A percentile compares a stretch with the other conserved stretches of the same genome.
Conservation (phyloP, 1,140 invertebrate genomes). For the Scaptodrosophila lebanonensis region DNA sequence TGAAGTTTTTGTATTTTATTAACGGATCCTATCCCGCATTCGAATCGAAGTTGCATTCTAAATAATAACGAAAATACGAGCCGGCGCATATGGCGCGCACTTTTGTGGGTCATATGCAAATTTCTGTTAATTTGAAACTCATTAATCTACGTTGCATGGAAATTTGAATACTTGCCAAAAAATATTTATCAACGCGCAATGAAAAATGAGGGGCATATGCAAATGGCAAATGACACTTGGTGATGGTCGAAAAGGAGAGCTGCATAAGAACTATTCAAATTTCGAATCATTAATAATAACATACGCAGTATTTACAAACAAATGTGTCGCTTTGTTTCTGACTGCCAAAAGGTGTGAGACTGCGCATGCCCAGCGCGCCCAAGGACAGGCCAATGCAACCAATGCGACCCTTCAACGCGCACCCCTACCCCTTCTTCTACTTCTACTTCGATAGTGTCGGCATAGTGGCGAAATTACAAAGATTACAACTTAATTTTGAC, state of each 20-base stretch:
- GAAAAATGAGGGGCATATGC: constrained; percentile 31
- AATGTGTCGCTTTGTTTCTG: constrained; percentile 66
- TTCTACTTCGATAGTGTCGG: constrained; percentile 26
- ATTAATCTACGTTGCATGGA: constrained; percentile 53
- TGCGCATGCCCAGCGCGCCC: neutral
- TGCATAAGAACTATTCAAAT: constrained; percentile 35
- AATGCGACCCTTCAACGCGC: constrained; percentile 32
- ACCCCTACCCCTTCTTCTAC: neutral
- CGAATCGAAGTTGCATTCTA: too few species aligned
- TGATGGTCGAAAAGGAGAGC: too few species aligned
- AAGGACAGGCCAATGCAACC: too few species aligned
- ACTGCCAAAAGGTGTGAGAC: constrained; percentile 18
- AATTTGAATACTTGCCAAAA: constrained; percentile 48
- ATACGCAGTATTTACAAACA: constrained; percentile 77
- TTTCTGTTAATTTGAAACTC: constrained; percentile 20
- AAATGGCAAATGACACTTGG: too few species aligned
- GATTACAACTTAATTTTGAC: constrained; percentile 76
- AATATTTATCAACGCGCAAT: constrained; percentile 32
- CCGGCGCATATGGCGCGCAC: constrained; percentile 15
- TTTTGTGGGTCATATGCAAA: constrained; percentile 48
- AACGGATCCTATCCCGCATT: too few species aligned
- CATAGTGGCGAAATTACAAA: constrained; percentile 63
- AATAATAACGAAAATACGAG: constrained; percentile 53
- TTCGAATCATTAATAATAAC: constrained; percentile 65
- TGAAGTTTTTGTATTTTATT: too few species aligned